Evolutionary conservation across 2,113 vertebrate species (phyloP).

Genomic region (Triplophysa tibetana): DNA sequence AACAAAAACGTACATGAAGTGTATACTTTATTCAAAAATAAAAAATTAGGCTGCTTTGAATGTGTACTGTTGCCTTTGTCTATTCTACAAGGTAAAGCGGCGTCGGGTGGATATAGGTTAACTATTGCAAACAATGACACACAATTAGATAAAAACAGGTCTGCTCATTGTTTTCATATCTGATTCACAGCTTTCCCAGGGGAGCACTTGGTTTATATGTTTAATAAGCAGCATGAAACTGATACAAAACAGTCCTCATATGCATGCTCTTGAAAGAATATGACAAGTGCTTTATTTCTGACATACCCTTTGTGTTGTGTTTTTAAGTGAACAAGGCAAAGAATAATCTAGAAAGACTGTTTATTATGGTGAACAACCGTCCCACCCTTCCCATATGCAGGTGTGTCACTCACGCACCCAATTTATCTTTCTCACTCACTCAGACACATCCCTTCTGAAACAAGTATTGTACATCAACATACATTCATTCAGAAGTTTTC

Average conservation of each 20-base stretch:
- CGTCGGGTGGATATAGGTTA: not conserved
- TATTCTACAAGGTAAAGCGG: not conserved
- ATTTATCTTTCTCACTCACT: conserved; percentile 2
- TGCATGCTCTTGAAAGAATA: not conserved
- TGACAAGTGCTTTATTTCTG: not conserved
- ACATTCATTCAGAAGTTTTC: conserved; percentile 40
- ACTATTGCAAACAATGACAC: not conserved
- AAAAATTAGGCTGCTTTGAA: not conserved
- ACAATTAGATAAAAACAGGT: not conserved
- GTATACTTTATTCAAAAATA: not conserved
- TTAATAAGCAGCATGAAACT: not conserved
- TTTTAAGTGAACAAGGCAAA: not conserved
- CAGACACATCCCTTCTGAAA: conserved; percentile 19
- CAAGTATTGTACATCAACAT: conserved; percentile 45
- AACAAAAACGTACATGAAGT: too few relatives aligned
- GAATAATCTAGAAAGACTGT: conserved; percentile 51
- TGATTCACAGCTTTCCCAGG: not conserved
- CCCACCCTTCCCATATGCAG: conserved; percentile 16
- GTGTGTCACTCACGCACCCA: conserved; percentile 17
- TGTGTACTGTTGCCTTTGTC: not conserved
- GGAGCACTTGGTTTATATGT: not conserved
- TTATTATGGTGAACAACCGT: conserved; percentile 49
- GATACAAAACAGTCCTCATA: not conserved
- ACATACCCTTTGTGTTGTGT: not conserved
- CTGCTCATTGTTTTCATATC: not conserved